Evolutionary conservation across 2,113 vertebrate genomes (phyloP).

Genomic region (Corvus hawaiiensis): DNA sequence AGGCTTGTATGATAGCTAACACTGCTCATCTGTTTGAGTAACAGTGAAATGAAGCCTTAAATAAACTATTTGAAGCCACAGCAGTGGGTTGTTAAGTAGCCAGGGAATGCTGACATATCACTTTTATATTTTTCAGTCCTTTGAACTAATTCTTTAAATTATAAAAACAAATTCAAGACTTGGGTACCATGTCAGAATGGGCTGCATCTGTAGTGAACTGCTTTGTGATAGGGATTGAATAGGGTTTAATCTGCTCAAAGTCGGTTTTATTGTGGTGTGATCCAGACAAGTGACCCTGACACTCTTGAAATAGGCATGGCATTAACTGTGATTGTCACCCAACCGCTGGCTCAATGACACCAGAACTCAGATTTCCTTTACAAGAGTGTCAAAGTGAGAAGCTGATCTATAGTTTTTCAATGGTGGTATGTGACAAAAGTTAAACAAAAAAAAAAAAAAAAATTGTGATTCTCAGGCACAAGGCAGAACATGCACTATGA

Average conservation of each 20-base stretch:
- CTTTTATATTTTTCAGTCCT: neutral
- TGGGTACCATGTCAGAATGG: neutral
- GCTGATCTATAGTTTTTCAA: neutral
- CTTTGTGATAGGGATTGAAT: neutral
- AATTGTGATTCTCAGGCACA: neutral
- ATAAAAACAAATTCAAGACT: neutral
- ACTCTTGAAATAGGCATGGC: neutral
- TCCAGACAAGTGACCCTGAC: neutral
- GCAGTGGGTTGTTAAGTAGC: neutral
- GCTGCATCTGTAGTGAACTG: neutral
- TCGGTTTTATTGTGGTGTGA: neutral
- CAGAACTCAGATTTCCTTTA: neutral
- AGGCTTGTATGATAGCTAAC: neutral
- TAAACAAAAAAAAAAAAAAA: too few species aligned
- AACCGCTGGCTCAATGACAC: neutral
- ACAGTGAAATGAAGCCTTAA: neutral
- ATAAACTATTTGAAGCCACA: neutral
- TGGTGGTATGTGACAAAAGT: neutral
- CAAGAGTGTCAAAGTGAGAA: neutral
- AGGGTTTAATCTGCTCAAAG: neutral
- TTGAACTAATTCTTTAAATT: neutral
- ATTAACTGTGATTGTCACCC: neutral
- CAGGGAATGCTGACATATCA: neutral
- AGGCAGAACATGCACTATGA: rapidly evolving
- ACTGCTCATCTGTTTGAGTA: neutral